phyloP scores from a whole-genome alignment of 2,113 vertebrate species.

The Lagenorhynchus albirostris region DNA sequence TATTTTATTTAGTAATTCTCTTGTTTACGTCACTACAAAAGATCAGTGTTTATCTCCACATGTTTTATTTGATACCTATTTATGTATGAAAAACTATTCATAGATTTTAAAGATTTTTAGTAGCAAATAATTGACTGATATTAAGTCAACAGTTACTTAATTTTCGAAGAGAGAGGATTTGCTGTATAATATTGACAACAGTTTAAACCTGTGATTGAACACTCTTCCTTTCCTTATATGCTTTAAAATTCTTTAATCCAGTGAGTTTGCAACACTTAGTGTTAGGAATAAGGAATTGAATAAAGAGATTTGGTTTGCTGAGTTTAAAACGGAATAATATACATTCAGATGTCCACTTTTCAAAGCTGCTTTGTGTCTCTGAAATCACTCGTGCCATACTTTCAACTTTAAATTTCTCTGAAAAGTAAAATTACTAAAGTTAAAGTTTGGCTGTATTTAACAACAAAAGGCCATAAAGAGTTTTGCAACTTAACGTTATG shows the following conservation, averaged over 20 bases:
- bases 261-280: not conserved
- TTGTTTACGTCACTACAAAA: not conserved
- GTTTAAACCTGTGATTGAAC: not conserved
- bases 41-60: not conserved
- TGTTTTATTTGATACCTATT: not conserved
- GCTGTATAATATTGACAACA: not conserved
- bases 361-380: not conserved
- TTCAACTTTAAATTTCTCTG: slow-evolving; percentile 23
- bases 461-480: not conserved
- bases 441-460: not conserved
- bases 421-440: not conserved
- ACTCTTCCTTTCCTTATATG: not conserved
- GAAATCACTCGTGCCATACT: not conserved
- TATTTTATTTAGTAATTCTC: not conserved
- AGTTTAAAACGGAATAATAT: not conserved
- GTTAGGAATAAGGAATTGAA: not conserved
- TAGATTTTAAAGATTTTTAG: not conserved
- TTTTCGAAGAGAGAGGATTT: not conserved
- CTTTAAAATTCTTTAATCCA: not conserved
- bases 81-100: not conserved
- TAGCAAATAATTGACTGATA: not conserved
- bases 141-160: not conserved
- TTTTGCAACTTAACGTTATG: not conserved
- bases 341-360: not conserved
- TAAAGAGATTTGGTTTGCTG: not conserved